Base-by-base conservation (phyloP, 1,140 invertebrate genomes). In the Probaryconus sp. region DNA sequence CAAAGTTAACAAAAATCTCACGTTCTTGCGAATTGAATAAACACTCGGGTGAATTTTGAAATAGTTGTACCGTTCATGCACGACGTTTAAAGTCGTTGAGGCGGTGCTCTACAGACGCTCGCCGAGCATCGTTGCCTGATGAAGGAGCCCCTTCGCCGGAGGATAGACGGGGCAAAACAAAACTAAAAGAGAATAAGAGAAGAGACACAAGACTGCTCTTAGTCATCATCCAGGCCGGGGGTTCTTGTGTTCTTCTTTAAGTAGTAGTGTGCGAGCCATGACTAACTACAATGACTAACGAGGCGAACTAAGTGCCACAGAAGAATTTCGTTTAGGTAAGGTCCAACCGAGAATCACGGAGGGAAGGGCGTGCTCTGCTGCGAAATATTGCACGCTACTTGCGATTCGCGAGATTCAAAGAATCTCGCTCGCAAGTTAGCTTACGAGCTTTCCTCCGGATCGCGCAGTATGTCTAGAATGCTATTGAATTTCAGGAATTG, bases 251-350 rank as follows among this genome's bases (percentile, higher is more conserved):
- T 64, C 56, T 45, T 56, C 56, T 68, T 68, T 60, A 37, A 50
- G 43, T 67, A 48, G 30, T 16, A 48, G 79, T 78, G 68, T 69
- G 69, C 64, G 64, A 70, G 70, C 75, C 83, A 71, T 80, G 79
- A 81, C 82, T 85, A 85, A 84, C 79, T 81, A 78, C 75, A 79
- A 67, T 79, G 83, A 84, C 82, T 85, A 86, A 86, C 83, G 80
- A 86, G 82, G 60, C 75, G 73, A 76, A 78, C 77, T 50, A 82
- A 82, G 78, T 80, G 79, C 79, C 81, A 80, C 78, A 73, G 77
- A 81, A 77, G 76, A 82, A 83, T 83, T 76, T 76, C 70, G 78
- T 53, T 74, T 78, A 79, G 77, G 70, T 65, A 31, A 70, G 74
- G 53, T 33, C 21, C 65, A 16, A 70, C 31, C 33, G 53, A 31